Conservation (phyloP, 35 echinoderm and acorn worm species). For the Ophiothrix spiculata region DNA sequence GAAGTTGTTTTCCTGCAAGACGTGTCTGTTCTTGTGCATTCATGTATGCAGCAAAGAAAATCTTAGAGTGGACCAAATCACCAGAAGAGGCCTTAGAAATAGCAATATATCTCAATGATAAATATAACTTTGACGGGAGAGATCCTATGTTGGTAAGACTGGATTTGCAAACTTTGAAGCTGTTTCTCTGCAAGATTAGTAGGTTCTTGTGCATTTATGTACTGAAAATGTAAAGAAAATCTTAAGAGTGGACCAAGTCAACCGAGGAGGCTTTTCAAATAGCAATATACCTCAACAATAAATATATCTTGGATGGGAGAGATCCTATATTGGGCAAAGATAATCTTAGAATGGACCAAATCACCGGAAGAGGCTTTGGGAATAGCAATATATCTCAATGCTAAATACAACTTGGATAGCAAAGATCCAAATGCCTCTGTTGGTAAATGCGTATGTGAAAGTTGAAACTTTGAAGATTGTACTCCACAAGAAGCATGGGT, state of each 20-base stretch:
- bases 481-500: not conserved
- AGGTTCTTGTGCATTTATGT: not conserved
- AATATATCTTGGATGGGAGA: constrained; percentile 76
- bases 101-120: constrained; percentile 83
- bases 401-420: constrained; percentile 76
- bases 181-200: not conserved
- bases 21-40: not conserved
- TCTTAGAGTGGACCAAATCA: constrained; percentile 70
- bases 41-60: not conserved
- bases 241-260: constrained; percentile 72
- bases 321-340: constrained; percentile 98
- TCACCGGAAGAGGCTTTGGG: constrained; percentile 79
- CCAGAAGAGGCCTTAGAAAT: constrained; percentile 77
- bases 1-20: not conserved
- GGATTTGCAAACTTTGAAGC: not conserved
- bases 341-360: constrained; percentile 84
- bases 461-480: not conserved
- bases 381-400: constrained; percentile 82
- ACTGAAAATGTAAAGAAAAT: not conserved
- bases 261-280: constrained; percentile 72
- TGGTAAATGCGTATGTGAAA: constrained; percentile 45
- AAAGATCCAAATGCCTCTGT: constrained; percentile 80
- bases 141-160: constrained; percentile 82
- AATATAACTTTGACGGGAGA: constrained; percentile 70
- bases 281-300: constrained; percentile 81